phyloP scores from a whole-genome alignment of 1,140 invertebrate genomes.

The Mactra quadrangularis region DNA sequence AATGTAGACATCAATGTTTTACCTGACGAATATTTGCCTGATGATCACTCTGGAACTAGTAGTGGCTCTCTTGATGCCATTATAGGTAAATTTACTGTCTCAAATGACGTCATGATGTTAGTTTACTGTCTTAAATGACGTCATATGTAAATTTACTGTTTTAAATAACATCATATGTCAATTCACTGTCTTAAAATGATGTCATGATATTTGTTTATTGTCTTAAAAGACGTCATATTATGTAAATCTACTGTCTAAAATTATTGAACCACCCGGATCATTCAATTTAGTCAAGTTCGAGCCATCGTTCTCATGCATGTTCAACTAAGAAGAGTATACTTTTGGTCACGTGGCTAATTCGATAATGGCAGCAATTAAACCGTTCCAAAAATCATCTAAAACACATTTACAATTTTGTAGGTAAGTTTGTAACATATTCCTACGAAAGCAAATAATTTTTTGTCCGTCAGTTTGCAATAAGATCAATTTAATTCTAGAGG shows the following conservation, averaged over 20 bases:
- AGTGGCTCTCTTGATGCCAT: slow-evolving; percentile 23
- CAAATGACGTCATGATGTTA: not conserved
- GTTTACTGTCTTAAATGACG: not conserved
- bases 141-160: not conserved
- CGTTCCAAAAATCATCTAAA: too few species aligned
- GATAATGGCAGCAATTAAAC: too few species aligned
- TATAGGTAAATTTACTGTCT: slow-evolving; percentile 13
- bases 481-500: too few species aligned
- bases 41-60: slow-evolving; percentile 32
- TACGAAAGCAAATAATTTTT: too few species aligned
- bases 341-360: too few species aligned
- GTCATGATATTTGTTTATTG: not conserved
- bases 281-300: too few species aligned
- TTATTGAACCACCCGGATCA: not conserved
- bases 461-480: too few species aligned
- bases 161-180: not conserved
- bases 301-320: too few species aligned
- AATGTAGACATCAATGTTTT: slow-evolving; percentile 37
- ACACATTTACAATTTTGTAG: too few species aligned
- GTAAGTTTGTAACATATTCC: too few species aligned
- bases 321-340: too few species aligned
- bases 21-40: slow-evolving; percentile 40
- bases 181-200: not conserved
- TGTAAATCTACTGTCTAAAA: not conserved
- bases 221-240: not conserved